Percentiles rank a stretch among this genome's conserved stretches.
Evolutionary conservation across 2,888 invertebrate species (phyloP).

Genomic region (Steinernema hermaphroditum): DNA sequence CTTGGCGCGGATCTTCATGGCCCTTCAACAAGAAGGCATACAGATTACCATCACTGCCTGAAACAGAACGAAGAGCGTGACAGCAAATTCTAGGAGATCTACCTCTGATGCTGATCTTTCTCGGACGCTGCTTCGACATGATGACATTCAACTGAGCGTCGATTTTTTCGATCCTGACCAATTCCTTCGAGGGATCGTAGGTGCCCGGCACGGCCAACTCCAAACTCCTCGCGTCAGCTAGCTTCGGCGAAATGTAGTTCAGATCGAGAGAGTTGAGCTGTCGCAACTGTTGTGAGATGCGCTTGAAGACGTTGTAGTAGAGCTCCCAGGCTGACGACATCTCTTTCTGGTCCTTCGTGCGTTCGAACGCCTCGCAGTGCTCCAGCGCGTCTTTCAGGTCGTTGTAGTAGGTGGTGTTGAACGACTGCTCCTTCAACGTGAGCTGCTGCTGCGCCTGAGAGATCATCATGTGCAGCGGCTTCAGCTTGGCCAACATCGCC

Average conservation of each 20-base stretch:
- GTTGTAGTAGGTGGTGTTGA: conserved; percentile 85
- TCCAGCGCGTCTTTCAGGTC: conserved; percentile 92
- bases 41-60: conserved; percentile 92
- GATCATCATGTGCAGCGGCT: conserved; percentile 89
- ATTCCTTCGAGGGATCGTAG: conserved; percentile 86
- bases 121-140: conserved; percentile 93
- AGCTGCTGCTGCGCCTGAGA: conserved; percentile 81
- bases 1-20: conserved; percentile 96
- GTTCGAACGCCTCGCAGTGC: conserved; percentile 87
- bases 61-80: too few species aligned
- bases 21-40: conserved; percentile 98
- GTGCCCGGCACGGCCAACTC: conserved; percentile 97
- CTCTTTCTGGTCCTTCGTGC: conserved; percentile 83
- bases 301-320: conserved; percentile 92
- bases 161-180: conserved; percentile 71
- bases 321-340: conserved; percentile 96
- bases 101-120: conserved; percentile 85
- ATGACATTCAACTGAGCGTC: conserved; percentile 74
- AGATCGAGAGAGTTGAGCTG: conserved; percentile 69
- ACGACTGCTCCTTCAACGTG: conserved; percentile 93
- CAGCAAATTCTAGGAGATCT: too few species aligned
- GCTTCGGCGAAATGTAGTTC: conserved; percentile 90
- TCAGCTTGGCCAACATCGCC: conserved; percentile 92
- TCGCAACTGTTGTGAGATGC: conserved; percentile 91
- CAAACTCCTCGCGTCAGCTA: conserved; percentile 74